These are phyloP conservation scores for Druon quercuslanigerum DNA, from an alignment of 1,140 invertebrate genomes.

Conservation along the genomic window DNA sequence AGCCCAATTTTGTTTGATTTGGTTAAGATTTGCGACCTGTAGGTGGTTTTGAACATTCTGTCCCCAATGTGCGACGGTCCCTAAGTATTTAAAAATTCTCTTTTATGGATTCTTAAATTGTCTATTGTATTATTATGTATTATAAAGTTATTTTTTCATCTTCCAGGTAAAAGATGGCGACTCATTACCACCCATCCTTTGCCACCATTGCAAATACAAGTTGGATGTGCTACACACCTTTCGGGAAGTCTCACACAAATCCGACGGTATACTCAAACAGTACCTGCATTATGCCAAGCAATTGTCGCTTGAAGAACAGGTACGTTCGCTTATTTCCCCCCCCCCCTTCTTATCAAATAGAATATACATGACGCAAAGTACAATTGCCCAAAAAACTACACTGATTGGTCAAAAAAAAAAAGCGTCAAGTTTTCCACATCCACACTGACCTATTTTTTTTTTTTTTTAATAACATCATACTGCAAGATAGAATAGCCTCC, in stretches of 20 bases:
- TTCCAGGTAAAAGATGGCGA: constrained; percentile 75
- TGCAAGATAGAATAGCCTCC: background rate
- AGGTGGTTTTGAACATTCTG: no score
- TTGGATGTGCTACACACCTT: constrained; percentile 74
- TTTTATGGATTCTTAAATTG: no score
- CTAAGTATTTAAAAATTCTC: no score
- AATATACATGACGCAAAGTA: no score
- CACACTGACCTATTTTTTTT: no score
- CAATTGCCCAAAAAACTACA: background rate
- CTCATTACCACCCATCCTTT: constrained; percentile 74
- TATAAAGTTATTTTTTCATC: constrained; percentile 36
- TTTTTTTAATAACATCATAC: background rate
- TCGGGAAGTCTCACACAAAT: constrained; percentile 74
- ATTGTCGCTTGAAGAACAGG: constrained; percentile 67
- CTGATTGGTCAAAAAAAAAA: constrained; percentile 20
- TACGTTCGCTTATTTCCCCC: constrained; percentile 39
- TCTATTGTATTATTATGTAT: no score
- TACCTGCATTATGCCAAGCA: constrained; percentile 75
- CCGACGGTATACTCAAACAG: constrained; percentile 75
- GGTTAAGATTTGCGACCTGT: no score
- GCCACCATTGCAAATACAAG: constrained; percentile 74
- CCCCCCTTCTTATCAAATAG: background rate
- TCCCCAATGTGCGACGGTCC: no score
- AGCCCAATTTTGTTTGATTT: no score
- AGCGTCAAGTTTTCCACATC: background rate